phyloP scores from a whole-genome alignment of 2,888 invertebrate species.

The Drosophila leonis region DNA sequence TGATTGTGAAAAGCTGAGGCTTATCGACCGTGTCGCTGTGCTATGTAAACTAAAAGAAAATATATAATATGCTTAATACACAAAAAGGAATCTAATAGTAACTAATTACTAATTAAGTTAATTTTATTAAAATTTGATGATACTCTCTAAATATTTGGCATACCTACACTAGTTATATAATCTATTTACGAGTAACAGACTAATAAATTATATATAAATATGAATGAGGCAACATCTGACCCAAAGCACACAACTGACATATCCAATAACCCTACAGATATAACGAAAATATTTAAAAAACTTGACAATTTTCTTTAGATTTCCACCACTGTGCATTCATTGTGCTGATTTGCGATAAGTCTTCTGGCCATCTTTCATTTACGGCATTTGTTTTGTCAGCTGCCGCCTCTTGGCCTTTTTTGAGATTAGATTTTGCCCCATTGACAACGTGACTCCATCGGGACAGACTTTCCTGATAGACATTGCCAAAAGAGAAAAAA shows the following conservation, averaged over 20 bases:
- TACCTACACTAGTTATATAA: not conserved
- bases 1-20: slow-evolving; percentile 57
- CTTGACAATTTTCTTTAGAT: not conserved
- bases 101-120: not conserved
- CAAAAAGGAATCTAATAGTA: not conserved
- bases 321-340: slow-evolving; percentile 36
- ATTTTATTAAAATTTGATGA: not conserved
- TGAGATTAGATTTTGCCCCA: slow-evolving; percentile 68
- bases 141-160: not conserved
- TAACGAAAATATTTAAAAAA: not conserved
- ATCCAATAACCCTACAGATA: not conserved
- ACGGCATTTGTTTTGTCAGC: slow-evolving; percentile 76
- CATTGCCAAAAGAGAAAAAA: slow-evolving; percentile 4
- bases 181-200: not conserved
- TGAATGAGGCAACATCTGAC: no score
- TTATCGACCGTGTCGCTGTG: slow-evolving; percentile 48
- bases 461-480: slow-evolving; percentile 37
- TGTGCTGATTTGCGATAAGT: slow-evolving; percentile 48
- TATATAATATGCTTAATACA: not conserved
- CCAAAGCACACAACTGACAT: no score
- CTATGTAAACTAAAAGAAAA: no score
- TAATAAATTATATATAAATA: no score
- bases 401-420: slow-evolving; percentile 48
- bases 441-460: slow-evolving; percentile 62
- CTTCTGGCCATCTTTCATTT: slow-evolving; percentile 71